These are phyloP conservation scores for Thymelicus acteon DNA, from an alignment of 2,888 invertebrate species.

Conservation along the genomic window DNA sequence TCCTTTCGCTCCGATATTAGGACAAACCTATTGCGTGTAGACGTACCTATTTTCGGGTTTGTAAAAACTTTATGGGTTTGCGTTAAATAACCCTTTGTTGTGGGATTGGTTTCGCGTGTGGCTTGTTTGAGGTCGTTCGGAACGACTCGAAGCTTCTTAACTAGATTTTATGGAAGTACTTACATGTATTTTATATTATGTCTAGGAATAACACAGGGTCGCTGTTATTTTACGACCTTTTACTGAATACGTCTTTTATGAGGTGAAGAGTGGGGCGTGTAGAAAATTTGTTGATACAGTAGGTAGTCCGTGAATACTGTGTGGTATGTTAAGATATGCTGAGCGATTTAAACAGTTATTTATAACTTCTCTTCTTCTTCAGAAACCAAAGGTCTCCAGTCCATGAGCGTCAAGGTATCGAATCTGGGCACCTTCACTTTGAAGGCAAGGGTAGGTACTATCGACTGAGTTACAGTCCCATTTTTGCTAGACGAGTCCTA, in stretches of 20 bases:
- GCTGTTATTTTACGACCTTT: constrained; percentile 39
- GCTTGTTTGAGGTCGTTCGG: constrained; percentile 38
- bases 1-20: constrained; percentile 71
- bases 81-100: constrained; percentile 71
- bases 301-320: too few relatives aligned
- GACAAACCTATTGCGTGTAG: constrained; percentile 69
- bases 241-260: constrained; percentile 17
- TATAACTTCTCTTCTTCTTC: too few relatives aligned
- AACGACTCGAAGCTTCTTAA: constrained; percentile 19
- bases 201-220: neutral
- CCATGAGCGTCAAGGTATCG: too few relatives aligned
- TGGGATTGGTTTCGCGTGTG: constrained; percentile 53
- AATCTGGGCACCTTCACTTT: too few relatives aligned
- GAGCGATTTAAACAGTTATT: too few relatives aligned
- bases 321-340: too few relatives aligned
- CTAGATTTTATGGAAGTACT: constrained; percentile 23
- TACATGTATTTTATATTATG: constrained; percentile 14
- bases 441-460: too few relatives aligned
- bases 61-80: constrained; percentile 69
- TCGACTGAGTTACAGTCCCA: neutral
- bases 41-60: constrained; percentile 59
- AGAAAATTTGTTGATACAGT: too few relatives aligned
- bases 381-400: too few relatives aligned
- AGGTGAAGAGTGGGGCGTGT: neutral
- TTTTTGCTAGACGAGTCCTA: too few relatives aligned